These are phyloP conservation scores for Pherbina coryleti DNA, from an alignment of 2,888 invertebrate genomes.

Conservation along the genomic window DNA sequence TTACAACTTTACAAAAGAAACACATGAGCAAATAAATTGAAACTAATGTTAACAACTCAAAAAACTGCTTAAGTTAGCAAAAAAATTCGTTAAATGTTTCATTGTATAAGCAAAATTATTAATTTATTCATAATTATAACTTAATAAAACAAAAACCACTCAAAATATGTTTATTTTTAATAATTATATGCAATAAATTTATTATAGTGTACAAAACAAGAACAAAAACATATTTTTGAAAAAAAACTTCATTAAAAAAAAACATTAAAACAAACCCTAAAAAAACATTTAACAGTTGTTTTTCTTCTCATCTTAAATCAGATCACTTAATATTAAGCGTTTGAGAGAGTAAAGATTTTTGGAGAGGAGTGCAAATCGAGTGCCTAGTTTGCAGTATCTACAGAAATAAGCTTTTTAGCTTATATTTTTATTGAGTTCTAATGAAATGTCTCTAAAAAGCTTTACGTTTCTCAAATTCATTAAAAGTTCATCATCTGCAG, in stretches of 20 bases:
- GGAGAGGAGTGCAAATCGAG: too few species aligned
- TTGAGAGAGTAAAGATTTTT: background rate
- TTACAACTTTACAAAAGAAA: constrained; percentile 34
- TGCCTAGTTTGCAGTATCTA: too few species aligned
- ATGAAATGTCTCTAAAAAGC: background rate
- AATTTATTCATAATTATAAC: constrained; percentile 27
- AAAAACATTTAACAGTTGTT: constrained; percentile 42
- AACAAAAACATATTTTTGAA: constrained; percentile 36
- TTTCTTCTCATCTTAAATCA: constrained; percentile 24
- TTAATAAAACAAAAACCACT: constrained; percentile 10
- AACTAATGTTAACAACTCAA: constrained; percentile 36
- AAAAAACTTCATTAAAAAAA: constrained; percentile 40
- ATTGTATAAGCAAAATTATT: constrained; percentile 49
- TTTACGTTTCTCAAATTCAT: background rate
- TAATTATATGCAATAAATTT: constrained; percentile 32
- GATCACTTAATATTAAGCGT: background rate
- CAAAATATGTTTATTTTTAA: constrained; percentile 27
- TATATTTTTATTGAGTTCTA: background rate
- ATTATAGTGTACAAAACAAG: constrained; percentile 44
- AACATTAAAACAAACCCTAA: constrained; percentile 55
- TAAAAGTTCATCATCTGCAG: background rate
- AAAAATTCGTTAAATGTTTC: constrained; percentile 65
- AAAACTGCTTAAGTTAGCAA: constrained; percentile 25
- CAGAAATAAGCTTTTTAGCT: background rate
- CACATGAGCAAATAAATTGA: constrained; percentile 48